Evolutionary conservation across 2,113 vertebrate species (phyloP).

Genomic region (Onychorhynchus coronatus): DNA sequence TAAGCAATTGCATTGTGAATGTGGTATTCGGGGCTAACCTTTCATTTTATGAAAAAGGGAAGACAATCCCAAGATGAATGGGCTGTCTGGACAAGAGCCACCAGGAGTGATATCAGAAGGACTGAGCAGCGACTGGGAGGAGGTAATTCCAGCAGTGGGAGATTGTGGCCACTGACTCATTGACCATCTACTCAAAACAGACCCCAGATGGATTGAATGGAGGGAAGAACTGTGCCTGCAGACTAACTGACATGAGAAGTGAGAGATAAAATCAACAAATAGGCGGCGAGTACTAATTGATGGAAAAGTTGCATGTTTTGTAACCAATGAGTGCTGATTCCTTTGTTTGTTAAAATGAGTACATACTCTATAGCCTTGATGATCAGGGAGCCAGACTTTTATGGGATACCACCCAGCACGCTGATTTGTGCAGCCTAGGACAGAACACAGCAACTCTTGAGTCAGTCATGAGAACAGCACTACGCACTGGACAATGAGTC

Average conservation of each 20-base stretch:
- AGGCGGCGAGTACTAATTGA: not conserved
- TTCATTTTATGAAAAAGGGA: not conserved
- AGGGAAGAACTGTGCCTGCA: not conserved
- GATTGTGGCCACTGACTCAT: fast-evolving
- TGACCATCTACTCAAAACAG: not conserved
- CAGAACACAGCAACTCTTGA: not conserved
- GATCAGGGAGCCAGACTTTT: not conserved
- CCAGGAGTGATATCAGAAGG: not conserved
- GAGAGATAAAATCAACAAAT: not conserved
- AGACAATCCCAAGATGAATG: not conserved
- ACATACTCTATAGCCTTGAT: not conserved
- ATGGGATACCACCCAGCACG: not conserved
- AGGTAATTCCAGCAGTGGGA: not conserved
- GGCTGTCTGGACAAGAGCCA: not conserved
- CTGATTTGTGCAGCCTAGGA: fast-evolving
- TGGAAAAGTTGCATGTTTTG: not conserved
- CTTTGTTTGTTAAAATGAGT: not conserved
- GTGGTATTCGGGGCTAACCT: not conserved
- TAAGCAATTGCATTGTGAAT: not conserved
- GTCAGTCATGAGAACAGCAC: too few species aligned
- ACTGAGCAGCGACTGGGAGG: not conserved
- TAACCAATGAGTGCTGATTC: too few species aligned
- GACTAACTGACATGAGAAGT: not conserved
- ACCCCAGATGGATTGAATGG: not conserved
- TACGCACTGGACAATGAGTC: not conserved